Conservation (phyloP, 1,140 invertebrate genomes). For the Cyclargus thomasi region DNA sequence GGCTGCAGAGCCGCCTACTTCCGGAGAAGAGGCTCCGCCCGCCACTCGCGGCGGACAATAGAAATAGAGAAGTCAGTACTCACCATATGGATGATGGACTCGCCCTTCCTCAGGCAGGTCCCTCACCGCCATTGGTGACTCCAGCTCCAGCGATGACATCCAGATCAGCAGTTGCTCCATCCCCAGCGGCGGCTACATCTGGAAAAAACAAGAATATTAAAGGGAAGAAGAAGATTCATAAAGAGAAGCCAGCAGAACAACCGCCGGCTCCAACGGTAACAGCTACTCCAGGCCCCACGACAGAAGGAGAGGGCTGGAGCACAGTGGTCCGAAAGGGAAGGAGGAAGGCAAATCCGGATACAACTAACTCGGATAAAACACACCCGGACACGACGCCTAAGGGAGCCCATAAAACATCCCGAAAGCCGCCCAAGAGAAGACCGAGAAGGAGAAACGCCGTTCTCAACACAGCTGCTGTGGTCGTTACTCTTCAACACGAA, state of each 20-base stretch:
- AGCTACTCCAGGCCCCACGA: not conserved
- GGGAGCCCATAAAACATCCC: too few species aligned
- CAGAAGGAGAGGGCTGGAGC: not conserved
- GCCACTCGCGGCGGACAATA: slow-evolving; percentile 6
- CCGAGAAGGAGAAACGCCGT: too few species aligned
- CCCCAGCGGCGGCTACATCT: too few species aligned
- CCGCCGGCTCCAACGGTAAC: not conserved
- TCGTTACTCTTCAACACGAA: slow-evolving; percentile 23
- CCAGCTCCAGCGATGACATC: too few species aligned
- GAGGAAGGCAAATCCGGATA: not conserved
- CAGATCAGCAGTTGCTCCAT: too few species aligned
- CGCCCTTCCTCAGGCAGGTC: too few species aligned
- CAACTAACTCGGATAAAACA: not conserved
- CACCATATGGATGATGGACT: too few species aligned
- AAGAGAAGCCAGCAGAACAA: too few species aligned
- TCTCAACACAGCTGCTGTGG: slow-evolving; percentile 15
- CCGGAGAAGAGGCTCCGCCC: slow-evolving; percentile 3
- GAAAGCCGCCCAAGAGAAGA: too few species aligned
- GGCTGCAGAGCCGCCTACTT: slow-evolving; percentile 1
- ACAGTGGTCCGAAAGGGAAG: not conserved
- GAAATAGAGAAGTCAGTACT: too few species aligned
- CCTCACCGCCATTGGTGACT: too few species aligned
- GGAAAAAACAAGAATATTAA: not conserved
- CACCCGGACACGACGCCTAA: not conserved
- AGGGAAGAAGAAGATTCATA: not conserved